Percentiles rank a stretch among this genome's conserved stretches.
phyloP scores from a whole-genome alignment of 2,888 invertebrate species.

The Eupithecia pulchellata region DNA sequence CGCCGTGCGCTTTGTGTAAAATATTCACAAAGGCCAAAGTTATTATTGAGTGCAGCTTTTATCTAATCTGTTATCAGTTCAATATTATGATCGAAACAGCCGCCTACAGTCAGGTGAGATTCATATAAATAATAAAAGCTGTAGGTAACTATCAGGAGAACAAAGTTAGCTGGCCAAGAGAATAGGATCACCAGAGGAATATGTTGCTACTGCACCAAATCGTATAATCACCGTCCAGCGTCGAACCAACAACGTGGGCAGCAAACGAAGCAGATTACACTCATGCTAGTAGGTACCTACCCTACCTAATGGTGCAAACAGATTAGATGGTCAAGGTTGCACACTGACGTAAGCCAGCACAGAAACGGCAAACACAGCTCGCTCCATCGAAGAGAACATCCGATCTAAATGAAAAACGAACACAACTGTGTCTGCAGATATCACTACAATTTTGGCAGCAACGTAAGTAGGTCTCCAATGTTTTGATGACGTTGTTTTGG shows the following conservation, averaged over 20 bases:
- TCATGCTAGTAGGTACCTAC: not conserved
- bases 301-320: conserved; percentile 50
- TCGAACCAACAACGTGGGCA: conserved; percentile 37
- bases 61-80: conserved; percentile 81
- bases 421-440: conserved; percentile 33
- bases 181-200: not conserved
- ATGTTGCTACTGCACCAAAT: conserved; percentile 46
- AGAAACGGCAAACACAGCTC: conserved; percentile 46
- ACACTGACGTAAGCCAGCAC: conserved; percentile 67
- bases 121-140: conserved; percentile 10
- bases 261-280: conserved; percentile 56
- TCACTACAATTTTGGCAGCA: conserved; percentile 37
- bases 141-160: not conserved
- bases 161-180: conserved; percentile 12
- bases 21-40: conserved; percentile 46
- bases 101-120: conserved; percentile 56
- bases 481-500: conserved; percentile 68
- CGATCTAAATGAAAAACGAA: conserved; percentile 29
- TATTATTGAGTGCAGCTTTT: conserved; percentile 71
- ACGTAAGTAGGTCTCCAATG: conserved; percentile 47
- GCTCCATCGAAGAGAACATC: conserved; percentile 32
- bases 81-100: conserved; percentile 75
- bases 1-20: no score
- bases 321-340: conserved; percentile 76
- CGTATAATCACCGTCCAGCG: conserved; percentile 41